A percentile compares a stretch with the other conserved stretches of the same genome.
Conservation (phyloP, 2,113 vertebrate species). For the Cephalopterus ornatus region DNA sequence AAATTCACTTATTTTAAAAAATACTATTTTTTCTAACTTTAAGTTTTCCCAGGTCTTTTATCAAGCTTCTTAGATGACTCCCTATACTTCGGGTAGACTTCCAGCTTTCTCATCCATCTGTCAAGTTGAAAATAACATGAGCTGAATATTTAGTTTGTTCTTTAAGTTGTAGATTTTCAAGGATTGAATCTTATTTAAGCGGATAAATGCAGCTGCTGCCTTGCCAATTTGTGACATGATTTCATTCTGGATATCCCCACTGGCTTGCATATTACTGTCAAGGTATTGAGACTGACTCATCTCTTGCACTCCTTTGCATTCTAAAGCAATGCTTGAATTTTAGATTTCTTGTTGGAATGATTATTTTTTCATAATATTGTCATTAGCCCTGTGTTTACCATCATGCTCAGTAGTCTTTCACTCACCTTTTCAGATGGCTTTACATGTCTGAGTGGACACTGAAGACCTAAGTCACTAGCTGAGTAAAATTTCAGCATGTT, state of each 20-base stretch:
- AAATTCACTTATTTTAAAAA: not conserved
- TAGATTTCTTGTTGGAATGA: not conserved
- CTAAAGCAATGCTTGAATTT: not conserved
- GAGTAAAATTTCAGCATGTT: not conserved
- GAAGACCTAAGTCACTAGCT: not conserved
- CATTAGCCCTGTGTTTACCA: not conserved
- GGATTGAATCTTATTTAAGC: slow-evolving; percentile 3
- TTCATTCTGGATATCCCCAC: slow-evolving; percentile 12
- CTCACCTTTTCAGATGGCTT: not conserved
- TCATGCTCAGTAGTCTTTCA: not conserved
- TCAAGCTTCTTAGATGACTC: not conserved
- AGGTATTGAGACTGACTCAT: not conserved
- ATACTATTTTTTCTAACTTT: not conserved
- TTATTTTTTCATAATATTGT: not conserved
- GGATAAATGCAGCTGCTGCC: not conserved
- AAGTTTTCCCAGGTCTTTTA: not conserved
- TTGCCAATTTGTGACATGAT: slow-evolving; percentile 4
- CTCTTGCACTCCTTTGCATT: not conserved
- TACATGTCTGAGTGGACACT: not conserved
- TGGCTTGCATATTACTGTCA: not conserved
- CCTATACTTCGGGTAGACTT: slow-evolving; percentile 15
- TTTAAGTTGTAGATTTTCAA: slow-evolving; percentile 2
- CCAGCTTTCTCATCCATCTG: slow-evolving; percentile 47
- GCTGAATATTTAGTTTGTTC: slow-evolving; percentile 53
- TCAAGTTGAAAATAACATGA: slow-evolving; percentile 40